Evolutionary conservation across 2,888 invertebrate genomes (phyloP), one percentile per base, ranked within the genome.

Genomic region (Aleiodes alternator): DNA sequence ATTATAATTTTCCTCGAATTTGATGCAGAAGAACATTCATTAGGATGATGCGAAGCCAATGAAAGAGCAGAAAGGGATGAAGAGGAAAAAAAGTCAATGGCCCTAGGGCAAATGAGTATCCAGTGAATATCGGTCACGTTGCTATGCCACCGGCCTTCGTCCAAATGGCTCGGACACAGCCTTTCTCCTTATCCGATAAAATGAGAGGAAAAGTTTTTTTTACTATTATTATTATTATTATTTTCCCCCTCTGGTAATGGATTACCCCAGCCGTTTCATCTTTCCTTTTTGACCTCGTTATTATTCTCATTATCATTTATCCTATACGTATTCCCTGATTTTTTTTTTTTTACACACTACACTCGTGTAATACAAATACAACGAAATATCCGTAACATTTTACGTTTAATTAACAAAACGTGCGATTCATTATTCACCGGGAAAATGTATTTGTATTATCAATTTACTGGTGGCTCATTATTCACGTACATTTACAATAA

Each of bases 231-330:
- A 23, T 23, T 23, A 23, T 23, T 23, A 23, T 23, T 2, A 23
- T 23, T 23, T 23, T 23, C 23, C 6, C 34, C 34, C 74, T 59
- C 74, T 72, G 53, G 16, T 53, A 57, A 68, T 71, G 77, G 71
- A 72, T 79, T 70, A 78, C 66, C 72, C 71, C 55, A 31, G 55
- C 7, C 48, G 64, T 64, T 64, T 64, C 64, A 64, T 64, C 64
- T 64, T 48, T 48, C 43, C 48, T 43, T 43, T 43, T 43, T 64
- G 64, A 64, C 64, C 64, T 64, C 64, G 34, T 64, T 64, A 64
- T 64, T 64, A 48, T 64, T 48, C 64, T 43, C 23, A 16, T 64
- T 43, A 64, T 64, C 48, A 16, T 59, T 38, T 12, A n/a, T 3
- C 61, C 64, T 9, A 11, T 9, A 43, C 3, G 43, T 43, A 43